A percentile compares a stretch with the other conserved stretches of the same genome.
Evolutionary conservation across 1,140 invertebrate species (phyloP).

Genomic region (Leptonema lineaticorne): DNA sequence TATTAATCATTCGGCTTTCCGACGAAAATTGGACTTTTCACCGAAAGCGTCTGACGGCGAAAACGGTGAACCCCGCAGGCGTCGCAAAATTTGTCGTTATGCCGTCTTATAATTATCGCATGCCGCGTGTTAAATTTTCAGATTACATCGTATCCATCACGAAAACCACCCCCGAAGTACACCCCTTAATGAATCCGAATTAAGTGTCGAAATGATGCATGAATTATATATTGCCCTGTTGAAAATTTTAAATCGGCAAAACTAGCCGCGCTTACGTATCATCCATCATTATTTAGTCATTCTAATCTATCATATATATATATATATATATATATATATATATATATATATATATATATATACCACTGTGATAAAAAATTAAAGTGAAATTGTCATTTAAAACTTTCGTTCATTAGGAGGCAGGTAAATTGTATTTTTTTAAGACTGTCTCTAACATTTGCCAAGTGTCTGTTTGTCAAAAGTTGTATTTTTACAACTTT

Average conservation of each 20-base stretch:
- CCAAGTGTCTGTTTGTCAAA: no score
- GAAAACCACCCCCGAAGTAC: background rate
- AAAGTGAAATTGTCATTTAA: no score
- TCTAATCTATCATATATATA: background rate
- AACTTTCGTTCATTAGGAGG: no score
- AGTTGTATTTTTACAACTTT: no score
- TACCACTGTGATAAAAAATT: background rate
- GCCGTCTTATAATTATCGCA: slow-evolving; percentile 21
- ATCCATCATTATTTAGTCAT: background rate
- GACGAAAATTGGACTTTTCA: slow-evolving; percentile 13
- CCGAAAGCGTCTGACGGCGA: background rate
- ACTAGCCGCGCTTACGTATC: background rate
- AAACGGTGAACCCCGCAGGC: background rate
- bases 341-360: background rate
- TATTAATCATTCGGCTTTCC: background rate
- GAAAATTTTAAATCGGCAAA: background rate
- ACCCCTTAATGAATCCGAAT: slow-evolving; percentile 17
- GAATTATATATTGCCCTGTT: slow-evolving; percentile 15
- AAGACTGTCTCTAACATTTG: no score
- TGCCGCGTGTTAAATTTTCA: slow-evolving; percentile 23
- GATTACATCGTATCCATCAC: background rate
- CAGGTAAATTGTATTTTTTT: no score
- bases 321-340: background rate
- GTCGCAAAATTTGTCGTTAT: background rate
- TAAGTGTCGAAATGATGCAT: slow-evolving; percentile 15